Base-by-base conservation (phyloP, 2,888 invertebrate species). In the Anodontia alba region DNA sequence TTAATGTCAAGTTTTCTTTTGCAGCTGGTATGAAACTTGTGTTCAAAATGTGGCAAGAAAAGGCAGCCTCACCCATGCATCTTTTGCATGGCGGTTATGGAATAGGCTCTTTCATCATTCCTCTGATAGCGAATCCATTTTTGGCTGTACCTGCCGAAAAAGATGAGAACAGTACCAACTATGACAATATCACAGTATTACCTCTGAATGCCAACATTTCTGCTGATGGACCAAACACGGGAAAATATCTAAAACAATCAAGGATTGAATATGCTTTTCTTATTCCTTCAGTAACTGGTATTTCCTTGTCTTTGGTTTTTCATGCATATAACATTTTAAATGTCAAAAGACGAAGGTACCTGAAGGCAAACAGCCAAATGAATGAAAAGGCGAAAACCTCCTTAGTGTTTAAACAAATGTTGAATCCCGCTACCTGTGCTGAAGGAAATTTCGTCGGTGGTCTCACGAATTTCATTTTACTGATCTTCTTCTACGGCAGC, bases 11-110 rank as follows among this genome's bases (percentile, higher is more conserved):
- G 38, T 67, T 42, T 43, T 69, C 71, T 20, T 29, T 76, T 90
- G 10, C 87, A 92, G 92, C 89, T 77, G 90, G 90, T 29, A 89
- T 90, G 49, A 80, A 85, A 17, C 71, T 88, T 23, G 81, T 89
- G 1, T 70, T 91, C 29, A 79, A 84, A 31, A 75, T 90, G 26
- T 92, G 91, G 92, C 76, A 70, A 17, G 89, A 90, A 26, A 82
- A 90, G 15, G 81, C 91, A 0, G 82, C 92, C 0, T 81, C 87
- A 12, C 91, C 91, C 0, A 79, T 91, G 73, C 88, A 90, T 51
- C 71, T 86, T 8, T 74, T 91, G 12, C 91, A 92, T 70, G 86
- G 87, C 23, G 91, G 91, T 12, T 92, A 88, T 67, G 91, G 91
- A 0, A 68, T 92, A 20, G 91, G 92, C 0, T 89, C 90, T n/a